Percentiles rank a stretch among this genome's conserved stretches.
Evolutionary conservation across 2,797 vertebrate species (phyloP).

Genomic region (Novumbra hubbsi): DNA sequence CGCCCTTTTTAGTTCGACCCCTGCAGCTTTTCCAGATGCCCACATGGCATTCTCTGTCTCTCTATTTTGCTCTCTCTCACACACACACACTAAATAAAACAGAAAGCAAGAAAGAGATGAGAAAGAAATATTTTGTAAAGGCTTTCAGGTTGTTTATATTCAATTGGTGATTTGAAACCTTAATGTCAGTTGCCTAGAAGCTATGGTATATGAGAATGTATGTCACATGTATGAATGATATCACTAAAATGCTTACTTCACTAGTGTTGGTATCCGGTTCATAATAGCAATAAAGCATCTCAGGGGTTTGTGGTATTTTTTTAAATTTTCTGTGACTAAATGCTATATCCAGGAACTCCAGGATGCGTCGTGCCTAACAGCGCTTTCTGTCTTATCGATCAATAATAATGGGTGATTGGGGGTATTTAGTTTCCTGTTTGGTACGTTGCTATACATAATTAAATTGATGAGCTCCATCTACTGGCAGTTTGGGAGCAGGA

Average conservation of each 20-base stretch:
- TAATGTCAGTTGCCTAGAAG: no score
- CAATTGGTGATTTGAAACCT: background rate
- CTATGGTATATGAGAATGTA: no score
- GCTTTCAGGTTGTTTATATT: background rate
- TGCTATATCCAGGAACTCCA: no score
- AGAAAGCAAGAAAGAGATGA: background rate
- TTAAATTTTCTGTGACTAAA: no score
- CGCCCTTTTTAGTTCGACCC: background rate
- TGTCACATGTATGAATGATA: no score
- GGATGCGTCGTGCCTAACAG: no score
- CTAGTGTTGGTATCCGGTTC: no score
- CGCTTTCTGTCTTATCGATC: no score
- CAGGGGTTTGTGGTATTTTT: no score
- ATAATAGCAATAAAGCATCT: no score
- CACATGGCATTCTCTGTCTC: background rate
- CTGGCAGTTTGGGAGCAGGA: background rate
- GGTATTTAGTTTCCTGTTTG: background rate
- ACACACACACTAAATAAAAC: background rate
- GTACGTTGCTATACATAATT: background rate
- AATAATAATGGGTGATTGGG: background rate
- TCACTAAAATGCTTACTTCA: no score
- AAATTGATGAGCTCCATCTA: background rate
- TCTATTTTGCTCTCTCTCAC: no score
- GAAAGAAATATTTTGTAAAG: background rate
- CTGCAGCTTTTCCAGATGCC: background rate